Evolutionary conservation across 2,113 vertebrate genomes (phyloP).

Genomic region (Peromyscus leucopus): DNA sequence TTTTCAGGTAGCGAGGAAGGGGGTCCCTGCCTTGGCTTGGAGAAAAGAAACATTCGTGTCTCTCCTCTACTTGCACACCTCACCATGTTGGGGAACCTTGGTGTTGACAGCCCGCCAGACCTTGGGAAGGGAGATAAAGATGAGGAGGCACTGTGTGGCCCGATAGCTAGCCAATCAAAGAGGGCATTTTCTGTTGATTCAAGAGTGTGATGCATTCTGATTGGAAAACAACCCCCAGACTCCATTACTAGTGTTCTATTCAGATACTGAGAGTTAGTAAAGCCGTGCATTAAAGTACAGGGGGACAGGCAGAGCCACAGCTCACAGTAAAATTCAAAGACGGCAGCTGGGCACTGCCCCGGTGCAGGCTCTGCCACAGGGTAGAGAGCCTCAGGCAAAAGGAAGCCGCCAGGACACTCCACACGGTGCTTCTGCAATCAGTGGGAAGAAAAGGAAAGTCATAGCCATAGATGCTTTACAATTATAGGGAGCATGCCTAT

Average conservation of each 20-base stretch:
- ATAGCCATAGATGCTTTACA: conserved; percentile 61
- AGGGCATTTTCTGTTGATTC: conserved; percentile 58
- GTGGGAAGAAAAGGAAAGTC: conserved; percentile 79
- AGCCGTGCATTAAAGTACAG: conserved; percentile 75
- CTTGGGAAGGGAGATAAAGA: background rate
- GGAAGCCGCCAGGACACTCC: conserved; percentile 68
- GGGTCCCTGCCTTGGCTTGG: background rate
- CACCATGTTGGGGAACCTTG: background rate
- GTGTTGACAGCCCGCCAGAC: background rate
- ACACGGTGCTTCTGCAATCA: conserved; percentile 56
- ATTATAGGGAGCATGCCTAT: background rate
- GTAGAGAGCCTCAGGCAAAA: conserved; percentile 76
- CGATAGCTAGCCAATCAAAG: conserved; percentile 40
- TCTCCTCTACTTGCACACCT: background rate
- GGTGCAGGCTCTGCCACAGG: conserved; percentile 75
- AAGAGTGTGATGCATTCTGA: conserved; percentile 68
- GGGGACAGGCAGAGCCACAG: conserved; percentile 74
- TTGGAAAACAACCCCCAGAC: conserved; percentile 54
- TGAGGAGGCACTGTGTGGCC: background rate
- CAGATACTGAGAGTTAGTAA: conserved; percentile 83
- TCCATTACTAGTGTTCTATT: conserved; percentile 81
- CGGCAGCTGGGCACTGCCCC: conserved; percentile 54
- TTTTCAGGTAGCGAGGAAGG: background rate
- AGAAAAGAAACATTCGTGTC: conserved; percentile 44
- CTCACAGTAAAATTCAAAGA: conserved; percentile 75